These are phyloP conservation scores for Sinelater perroti DNA, from an alignment of 2,888 invertebrate genomes.

Conservation along the genomic window DNA sequence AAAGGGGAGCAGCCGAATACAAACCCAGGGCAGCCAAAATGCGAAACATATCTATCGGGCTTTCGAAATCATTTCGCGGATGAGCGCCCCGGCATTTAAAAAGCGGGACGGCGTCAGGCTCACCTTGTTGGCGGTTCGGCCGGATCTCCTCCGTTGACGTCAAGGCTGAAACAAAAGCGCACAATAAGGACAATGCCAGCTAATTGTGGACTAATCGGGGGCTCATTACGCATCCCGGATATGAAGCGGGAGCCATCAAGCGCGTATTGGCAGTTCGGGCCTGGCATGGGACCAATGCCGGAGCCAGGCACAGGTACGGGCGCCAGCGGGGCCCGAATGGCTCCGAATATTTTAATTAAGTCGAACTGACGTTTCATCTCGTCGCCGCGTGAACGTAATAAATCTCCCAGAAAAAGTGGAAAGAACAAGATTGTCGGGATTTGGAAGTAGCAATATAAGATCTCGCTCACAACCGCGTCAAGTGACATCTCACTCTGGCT, in stretches of 20 bases:
- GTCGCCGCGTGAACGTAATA: conserved; percentile 29
- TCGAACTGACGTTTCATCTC: conserved; percentile 33
- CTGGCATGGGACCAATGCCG: conserved; percentile 26
- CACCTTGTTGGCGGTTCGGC: conserved; percentile 49
- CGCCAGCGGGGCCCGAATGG: conserved; percentile 20
- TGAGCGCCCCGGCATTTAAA: conserved; percentile 17
- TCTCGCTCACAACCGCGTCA: conserved; percentile 38
- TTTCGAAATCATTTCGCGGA: conserved; percentile 29
- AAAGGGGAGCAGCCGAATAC: no score
- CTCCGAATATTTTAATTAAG: conserved; percentile 36
- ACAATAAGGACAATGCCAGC: conserved; percentile 48
- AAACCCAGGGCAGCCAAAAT: no score
- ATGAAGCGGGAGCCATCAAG: conserved; percentile 32
- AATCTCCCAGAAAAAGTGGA: conserved; percentile 33
- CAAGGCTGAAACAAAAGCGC: conserved; percentile 53
- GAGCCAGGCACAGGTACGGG: conserved; percentile 26
- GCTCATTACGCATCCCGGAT: conserved; percentile 39
- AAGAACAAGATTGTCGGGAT: conserved; percentile 37
- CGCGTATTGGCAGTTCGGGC: conserved; percentile 33
- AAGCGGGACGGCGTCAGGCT: no score
- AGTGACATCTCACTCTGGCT: conserved; percentile 42
- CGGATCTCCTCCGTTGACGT: conserved; percentile 49
- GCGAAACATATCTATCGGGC: no score
- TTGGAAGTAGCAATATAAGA: conserved; percentile 37
- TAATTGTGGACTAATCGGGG: conserved; percentile 47